A percentile compares a stretch with the other conserved stretches of the same genome.
phyloP scores from a whole-genome alignment of 2,888 invertebrate species.

The Clostera curtula region DNA sequence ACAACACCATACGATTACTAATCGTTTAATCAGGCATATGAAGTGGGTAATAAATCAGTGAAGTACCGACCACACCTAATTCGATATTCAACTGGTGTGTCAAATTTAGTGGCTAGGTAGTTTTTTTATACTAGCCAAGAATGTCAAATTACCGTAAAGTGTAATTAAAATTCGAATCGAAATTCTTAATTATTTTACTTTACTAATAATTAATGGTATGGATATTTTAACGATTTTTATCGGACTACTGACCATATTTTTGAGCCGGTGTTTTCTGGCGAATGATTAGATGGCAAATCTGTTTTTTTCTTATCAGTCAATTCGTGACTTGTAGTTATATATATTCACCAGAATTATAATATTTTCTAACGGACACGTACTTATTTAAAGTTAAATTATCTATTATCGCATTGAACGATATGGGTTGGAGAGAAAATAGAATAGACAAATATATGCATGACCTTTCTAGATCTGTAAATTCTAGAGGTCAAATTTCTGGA shows the following conservation, averaged over 20 bases:
- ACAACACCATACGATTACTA: constrained; percentile 21
- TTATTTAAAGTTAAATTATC: constrained; percentile 7
- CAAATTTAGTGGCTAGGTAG: constrained; percentile 19
- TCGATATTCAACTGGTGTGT: constrained; percentile 24
- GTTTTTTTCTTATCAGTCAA: too few relatives aligned
- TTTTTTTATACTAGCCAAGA: constrained; percentile 25
- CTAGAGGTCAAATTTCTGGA: constrained; percentile 34
- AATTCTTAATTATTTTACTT: constrained; percentile 11
- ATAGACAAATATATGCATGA: constrained; percentile 36
- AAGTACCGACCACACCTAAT: constrained; percentile 14
- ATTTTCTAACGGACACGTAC: too few relatives aligned
- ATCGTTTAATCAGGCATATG: constrained; percentile 19
- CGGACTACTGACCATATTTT: too few relatives aligned
- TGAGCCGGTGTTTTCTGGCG: too few relatives aligned
- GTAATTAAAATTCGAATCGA: constrained; percentile 17
- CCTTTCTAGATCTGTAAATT: constrained; percentile 29
- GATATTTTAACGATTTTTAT: too few relatives aligned
- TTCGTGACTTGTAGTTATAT: too few relatives aligned
- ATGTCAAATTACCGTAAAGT: constrained; percentile 29
- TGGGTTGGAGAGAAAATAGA: too few relatives aligned
- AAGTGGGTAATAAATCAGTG: constrained; percentile 18
- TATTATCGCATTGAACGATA: constrained; percentile 25
- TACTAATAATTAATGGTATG: constrained; percentile 6
- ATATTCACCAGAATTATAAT: too few relatives aligned
- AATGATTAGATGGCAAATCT: too few relatives aligned